Evolutionary conservation across 1,140 invertebrate species (phyloP).

Genomic region (Lepidostoma basale): DNA sequence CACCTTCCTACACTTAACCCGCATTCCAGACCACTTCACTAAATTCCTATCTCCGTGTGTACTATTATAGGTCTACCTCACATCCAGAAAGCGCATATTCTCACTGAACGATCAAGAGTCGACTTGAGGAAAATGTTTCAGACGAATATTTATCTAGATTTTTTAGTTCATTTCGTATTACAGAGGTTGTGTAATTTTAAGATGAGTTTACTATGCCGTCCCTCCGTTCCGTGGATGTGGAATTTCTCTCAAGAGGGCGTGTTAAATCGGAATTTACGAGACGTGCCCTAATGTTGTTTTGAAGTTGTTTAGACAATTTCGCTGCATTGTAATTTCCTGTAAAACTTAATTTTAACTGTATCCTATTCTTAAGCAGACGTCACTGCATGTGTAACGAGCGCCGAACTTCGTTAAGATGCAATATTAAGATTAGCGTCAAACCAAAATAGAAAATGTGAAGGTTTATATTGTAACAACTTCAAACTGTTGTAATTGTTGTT

Average conservation of each 20-base stretch:
- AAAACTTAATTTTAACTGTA: conserved; percentile 24
- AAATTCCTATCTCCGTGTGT: neutral
- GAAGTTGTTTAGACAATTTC: conserved; percentile 38
- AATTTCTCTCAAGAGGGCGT: conserved; percentile 3
- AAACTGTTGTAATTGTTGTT: too few species aligned
- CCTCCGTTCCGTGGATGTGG: too few species aligned
- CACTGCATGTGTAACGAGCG: conserved; percentile 2
- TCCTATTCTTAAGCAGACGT: conserved; percentile 13
- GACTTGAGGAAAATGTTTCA: too few species aligned
- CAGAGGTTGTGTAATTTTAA: too few species aligned
- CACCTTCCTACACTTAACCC: neutral
- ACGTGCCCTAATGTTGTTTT: conserved; percentile 42
- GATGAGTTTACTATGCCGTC: too few species aligned
- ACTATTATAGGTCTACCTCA: too few species aligned
- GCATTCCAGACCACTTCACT: neutral
- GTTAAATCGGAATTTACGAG: conserved; percentile 40
- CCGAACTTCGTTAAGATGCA: neutral
- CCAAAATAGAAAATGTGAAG: too few species aligned
- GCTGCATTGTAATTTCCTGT: conserved; percentile 30
- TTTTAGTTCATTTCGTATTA: too few species aligned
- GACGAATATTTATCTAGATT: too few species aligned
- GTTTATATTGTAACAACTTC: too few species aligned
- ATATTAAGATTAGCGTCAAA: neutral
- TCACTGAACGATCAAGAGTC: too few species aligned
- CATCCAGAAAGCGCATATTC: too few species aligned